Conservation (phyloP, 1,140 invertebrate genomes). For the Drosophila insularis region DNA sequence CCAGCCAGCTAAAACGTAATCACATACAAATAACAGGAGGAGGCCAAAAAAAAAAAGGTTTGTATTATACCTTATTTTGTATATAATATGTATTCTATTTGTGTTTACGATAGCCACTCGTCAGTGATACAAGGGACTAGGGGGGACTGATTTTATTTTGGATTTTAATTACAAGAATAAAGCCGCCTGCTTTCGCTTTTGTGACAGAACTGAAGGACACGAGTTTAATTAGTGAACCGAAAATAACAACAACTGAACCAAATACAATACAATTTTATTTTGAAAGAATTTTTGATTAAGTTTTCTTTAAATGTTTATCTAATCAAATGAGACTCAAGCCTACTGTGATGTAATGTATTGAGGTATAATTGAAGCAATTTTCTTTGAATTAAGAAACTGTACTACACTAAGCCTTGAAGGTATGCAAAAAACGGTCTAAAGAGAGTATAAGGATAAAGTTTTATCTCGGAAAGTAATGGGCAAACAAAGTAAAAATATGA, state of each 20-base stretch:
- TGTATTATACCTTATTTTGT: constrained; percentile 37
- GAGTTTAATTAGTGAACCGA: constrained; percentile 4
- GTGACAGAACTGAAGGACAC: background rate
- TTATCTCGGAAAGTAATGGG: no score
- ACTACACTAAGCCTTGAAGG: no score
- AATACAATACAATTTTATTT: background rate
- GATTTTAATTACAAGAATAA: constrained; percentile 5
- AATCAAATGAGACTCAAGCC: no score
- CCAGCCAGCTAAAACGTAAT: constrained; percentile 1
- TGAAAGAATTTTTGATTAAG: background rate
- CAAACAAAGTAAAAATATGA: no score
- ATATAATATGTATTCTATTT: constrained; percentile 45
- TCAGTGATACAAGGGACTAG: background rate
- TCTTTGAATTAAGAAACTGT: no score
- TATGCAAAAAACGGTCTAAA: no score
- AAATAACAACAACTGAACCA: background rate
- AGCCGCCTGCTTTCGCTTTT: background rate
- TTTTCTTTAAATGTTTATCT: no score
- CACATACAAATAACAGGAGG: background rate
- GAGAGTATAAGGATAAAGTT: no score
- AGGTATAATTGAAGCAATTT: no score
- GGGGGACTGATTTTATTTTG: constrained; percentile 1
- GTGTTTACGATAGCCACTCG: constrained; percentile 13
- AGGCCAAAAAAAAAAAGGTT: constrained; percentile 37
- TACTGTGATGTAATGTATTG: no score